Conservation (phyloP, 2,113 vertebrate genomes). For the Sporophila hypoxantha region DNA sequence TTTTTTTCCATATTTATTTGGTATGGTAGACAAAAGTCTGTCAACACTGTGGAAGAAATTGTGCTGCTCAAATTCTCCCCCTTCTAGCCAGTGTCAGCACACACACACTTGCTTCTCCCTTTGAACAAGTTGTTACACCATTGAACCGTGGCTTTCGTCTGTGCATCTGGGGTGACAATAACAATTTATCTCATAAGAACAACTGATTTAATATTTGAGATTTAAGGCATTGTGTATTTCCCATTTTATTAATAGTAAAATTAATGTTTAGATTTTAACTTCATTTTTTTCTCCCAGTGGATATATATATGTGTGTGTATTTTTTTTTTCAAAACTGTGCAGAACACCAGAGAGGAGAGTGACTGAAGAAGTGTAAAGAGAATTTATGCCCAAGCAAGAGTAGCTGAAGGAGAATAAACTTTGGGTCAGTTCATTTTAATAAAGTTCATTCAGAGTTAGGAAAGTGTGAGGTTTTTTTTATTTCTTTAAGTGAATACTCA, state of each 20-base stretch:
- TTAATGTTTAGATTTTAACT: neutral
- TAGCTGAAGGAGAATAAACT: neutral
- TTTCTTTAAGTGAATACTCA: neutral
- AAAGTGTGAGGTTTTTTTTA: neutral
- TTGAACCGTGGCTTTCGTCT: neutral
- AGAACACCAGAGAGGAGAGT: neutral
- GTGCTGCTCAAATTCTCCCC: neutral
- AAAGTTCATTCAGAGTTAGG: neutral
- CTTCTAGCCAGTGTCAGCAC: neutral
- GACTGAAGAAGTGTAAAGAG: neutral
- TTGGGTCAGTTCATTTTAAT: neutral
- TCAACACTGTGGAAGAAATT: neutral
- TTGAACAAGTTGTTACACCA: neutral
- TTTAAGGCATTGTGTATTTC: neutral
- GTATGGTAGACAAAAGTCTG: neutral
- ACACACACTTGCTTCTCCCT: neutral
- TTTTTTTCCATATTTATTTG: neutral
- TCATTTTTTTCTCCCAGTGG: neutral
- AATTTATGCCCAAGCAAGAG: neutral
- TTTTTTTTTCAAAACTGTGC: neutral
- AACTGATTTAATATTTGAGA: neutral
- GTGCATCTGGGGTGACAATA: neutral
- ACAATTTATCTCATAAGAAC: neutral
- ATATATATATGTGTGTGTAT: rapidly evolving
- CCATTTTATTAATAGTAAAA: neutral